phyloP scores from a whole-genome alignment of 2,797 vertebrate species.

The Coregonus sp. region DNA sequence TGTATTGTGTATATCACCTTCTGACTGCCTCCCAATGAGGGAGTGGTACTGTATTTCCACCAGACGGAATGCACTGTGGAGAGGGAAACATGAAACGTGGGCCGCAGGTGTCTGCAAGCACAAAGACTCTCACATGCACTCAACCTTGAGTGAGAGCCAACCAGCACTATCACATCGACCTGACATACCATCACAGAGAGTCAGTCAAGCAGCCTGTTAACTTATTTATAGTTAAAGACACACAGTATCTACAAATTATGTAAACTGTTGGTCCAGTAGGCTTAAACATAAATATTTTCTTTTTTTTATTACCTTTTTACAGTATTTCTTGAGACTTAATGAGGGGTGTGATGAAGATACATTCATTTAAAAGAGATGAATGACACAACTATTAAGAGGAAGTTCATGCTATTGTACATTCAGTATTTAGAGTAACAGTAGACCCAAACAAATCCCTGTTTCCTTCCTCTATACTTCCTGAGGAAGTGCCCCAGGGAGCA shows the following conservation, averaged over 20 bases:
- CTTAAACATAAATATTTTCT: not conserved
- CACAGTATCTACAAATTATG: not conserved
- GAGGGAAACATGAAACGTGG: not conserved
- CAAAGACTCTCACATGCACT: not conserved
- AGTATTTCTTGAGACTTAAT: not conserved
- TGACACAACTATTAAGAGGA: not conserved
- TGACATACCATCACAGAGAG: not conserved
- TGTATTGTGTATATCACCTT: not conserved
- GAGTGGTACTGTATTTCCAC: not conserved
- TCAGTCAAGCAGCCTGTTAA: not conserved
- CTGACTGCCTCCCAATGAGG: not conserved
- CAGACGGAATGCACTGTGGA: not conserved
- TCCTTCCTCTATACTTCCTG: not conserved
- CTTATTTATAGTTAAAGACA: not conserved
- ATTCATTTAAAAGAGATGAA: not conserved
- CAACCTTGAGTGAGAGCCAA: not conserved
- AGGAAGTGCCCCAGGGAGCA: not conserved
- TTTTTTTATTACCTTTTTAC: not conserved
- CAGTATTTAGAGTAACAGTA: conserved; percentile 6
- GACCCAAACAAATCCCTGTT: not conserved
- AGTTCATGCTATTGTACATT: conserved; percentile 4
- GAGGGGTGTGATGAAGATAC: not conserved
- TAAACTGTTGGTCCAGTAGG: not conserved
- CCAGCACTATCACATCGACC: no score
- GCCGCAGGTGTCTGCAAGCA: not conserved